Evolutionary conservation across 2,113 vertebrate genomes (phyloP).

Genomic region (Bos javanicus): DNA sequence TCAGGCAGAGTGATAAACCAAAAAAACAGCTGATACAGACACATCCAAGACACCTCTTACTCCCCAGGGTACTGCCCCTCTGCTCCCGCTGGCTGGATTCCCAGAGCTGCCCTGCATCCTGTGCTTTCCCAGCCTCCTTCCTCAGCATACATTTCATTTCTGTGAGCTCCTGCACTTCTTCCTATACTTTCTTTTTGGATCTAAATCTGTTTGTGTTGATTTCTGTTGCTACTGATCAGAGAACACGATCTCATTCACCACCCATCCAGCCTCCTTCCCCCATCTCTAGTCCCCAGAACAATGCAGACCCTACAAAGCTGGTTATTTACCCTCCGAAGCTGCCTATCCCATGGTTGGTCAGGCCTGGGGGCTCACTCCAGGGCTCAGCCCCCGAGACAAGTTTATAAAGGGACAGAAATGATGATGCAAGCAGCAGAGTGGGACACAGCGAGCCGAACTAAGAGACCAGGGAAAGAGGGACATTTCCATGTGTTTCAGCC

Average conservation of each 20-base stretch:
- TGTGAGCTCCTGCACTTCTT: neutral
- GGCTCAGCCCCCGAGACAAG: neutral
- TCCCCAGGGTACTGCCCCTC: neutral
- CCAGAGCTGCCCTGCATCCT: rapidly evolving
- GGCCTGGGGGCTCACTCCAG: neutral
- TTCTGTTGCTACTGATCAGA: neutral
- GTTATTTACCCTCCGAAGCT: too few species aligned
- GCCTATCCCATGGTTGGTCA: neutral
- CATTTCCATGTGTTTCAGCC: neutral
- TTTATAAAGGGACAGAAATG: neutral
- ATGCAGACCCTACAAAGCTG: neutral
- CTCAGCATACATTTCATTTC: neutral
- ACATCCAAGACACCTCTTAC: neutral
- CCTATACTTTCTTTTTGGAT: neutral
- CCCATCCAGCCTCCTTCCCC: too few species aligned
- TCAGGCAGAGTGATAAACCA: neutral
- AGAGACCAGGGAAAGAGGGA: neutral
- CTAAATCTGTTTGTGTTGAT: neutral
- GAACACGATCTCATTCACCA: neutral
- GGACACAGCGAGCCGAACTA: neutral
- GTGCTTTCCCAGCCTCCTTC: neutral
- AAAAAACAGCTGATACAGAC: neutral
- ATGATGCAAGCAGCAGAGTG: neutral
- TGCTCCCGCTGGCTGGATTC: neutral
- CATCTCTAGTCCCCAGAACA: neutral